phyloP scores from a whole-genome alignment of 1,140 invertebrate genomes.

The Condylostylus longicornis region DNA sequence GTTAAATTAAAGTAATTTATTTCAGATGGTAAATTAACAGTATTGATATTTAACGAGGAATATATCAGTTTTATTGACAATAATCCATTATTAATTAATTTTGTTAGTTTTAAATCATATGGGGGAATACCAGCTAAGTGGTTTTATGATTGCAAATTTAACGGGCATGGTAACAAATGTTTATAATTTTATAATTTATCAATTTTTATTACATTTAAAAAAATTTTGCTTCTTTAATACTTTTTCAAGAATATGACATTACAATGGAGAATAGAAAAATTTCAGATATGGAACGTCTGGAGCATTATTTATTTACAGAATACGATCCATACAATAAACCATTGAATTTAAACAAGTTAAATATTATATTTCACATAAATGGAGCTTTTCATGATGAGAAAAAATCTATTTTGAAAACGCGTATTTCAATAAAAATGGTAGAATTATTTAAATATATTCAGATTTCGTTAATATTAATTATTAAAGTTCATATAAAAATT shows the following conservation, averaged over 20 bases:
- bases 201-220: not conserved
- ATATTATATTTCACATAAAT: constrained; percentile 19
- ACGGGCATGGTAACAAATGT: constrained; percentile 17
- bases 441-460: not conserved
- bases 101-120: constrained; percentile 24
- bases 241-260: not conserved
- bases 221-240: not conserved
- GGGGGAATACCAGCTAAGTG: constrained; percentile 20
- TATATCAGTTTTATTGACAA: constrained; percentile 17
- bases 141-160: constrained; percentile 27
- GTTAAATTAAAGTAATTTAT: constrained; percentile 3
- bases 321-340: not conserved
- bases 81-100: constrained; percentile 17
- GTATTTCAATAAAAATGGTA: constrained; percentile 18
- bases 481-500: constrained; percentile 1
- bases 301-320: not conserved
- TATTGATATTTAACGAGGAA: constrained; percentile 22
- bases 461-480: not conserved
- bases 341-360: constrained; percentile 12
- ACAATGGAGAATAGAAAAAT: not conserved
- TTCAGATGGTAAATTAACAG: constrained; percentile 20
- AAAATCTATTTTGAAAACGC: constrained; percentile 13
- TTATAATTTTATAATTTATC: constrained; percentile 3
- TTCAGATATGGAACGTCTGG: not conserved
- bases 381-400: constrained; percentile 18